phyloP scores from a whole-genome alignment of 1,140 invertebrate species.

The Oscheius sp. region DNA sequence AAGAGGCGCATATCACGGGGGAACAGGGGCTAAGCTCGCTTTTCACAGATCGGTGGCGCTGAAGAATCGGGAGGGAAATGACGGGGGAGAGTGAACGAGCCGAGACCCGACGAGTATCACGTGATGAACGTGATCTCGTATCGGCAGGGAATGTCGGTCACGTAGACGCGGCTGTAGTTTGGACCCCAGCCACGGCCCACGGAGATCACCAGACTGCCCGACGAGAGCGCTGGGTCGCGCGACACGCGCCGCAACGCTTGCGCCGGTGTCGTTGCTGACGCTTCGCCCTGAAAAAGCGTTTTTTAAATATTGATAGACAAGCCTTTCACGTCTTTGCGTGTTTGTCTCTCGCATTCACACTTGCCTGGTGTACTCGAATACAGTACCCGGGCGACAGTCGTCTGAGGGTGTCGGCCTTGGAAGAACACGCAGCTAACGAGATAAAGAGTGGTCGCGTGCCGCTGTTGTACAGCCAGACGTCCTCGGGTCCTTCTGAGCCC shows the following conservation, averaged over 20 bases:
- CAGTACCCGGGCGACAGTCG: slow-evolving; percentile 59
- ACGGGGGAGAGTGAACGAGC: no score
- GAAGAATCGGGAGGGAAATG: background rate
- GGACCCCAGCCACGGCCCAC: slow-evolving; percentile 56
- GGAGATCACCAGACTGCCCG: slow-evolving; percentile 55
- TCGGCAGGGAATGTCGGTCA: slow-evolving; percentile 56
- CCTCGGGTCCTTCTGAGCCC: slow-evolving; percentile 48
- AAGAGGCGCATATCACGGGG: background rate
- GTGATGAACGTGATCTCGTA: slow-evolving; percentile 55
- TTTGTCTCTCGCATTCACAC: slow-evolving; percentile 12
- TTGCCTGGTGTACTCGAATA: slow-evolving; percentile 56
- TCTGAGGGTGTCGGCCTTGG: slow-evolving; percentile 50
- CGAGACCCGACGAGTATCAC: background rate
- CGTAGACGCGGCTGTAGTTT: slow-evolving; percentile 51
- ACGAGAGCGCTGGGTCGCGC: slow-evolving; percentile 36
- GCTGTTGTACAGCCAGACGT: slow-evolving; percentile 61
- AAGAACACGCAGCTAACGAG: slow-evolving; percentile 47
- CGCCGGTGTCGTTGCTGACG: slow-evolving; percentile 11
- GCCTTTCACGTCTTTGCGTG: background rate
- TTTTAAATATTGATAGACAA: background rate
- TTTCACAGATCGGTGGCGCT: no score
- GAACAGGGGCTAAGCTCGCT: background rate
- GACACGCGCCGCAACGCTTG: background rate
- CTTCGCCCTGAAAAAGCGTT: slow-evolving; percentile 15
- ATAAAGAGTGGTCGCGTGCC: slow-evolving; percentile 56